These are phyloP conservation scores for Zoanthus gigantus DNA, from an alignment of 92 coral and sea anemone genomes.

Conservation along the genomic window DNA sequence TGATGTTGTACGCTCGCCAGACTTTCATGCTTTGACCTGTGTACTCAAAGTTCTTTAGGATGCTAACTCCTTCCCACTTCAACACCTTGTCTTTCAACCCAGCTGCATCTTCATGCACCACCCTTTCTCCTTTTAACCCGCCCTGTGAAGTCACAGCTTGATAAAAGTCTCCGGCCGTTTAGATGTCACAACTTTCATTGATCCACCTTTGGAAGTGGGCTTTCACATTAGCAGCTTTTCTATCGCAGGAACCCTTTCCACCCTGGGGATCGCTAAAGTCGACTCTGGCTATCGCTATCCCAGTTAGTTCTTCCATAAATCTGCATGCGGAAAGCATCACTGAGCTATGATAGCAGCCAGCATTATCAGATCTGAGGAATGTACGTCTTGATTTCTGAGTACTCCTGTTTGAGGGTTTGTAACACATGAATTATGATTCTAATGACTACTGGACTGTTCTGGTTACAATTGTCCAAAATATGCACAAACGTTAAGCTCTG, in stretches of 20 bases:
- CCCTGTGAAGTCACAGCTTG: slow-evolving; percentile 42
- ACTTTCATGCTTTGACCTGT: slow-evolving; percentile 28
- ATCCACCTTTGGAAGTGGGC: slow-evolving; percentile 48
- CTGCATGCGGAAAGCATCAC: no score
- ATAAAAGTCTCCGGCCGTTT: slow-evolving; percentile 44
- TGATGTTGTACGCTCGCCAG: slow-evolving; percentile 48
- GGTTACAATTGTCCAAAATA: no score
- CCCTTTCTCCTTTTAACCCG: slow-evolving; percentile 50
- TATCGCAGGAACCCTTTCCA: slow-evolving; percentile 45
- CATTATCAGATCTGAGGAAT: no score
- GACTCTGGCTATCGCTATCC: not conserved
- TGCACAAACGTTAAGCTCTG: no score
- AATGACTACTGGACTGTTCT: no score
- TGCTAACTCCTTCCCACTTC: slow-evolving; percentile 51
- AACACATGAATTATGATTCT: no score
- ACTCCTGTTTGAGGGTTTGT: no score
- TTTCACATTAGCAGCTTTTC: slow-evolving; percentile 55
- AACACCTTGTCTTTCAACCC: slow-evolving; percentile 11
- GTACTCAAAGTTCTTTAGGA: slow-evolving; percentile 47
- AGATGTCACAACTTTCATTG: slow-evolving; percentile 47
- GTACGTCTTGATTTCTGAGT: no score
- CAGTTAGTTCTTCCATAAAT: no score
- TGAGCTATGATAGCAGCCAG: no score
- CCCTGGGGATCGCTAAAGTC: slow-evolving; percentile 10
- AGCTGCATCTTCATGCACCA: slow-evolving; percentile 42